A percentile compares a stretch with the other conserved stretches of the same genome.
Evolutionary conservation across 2,888 invertebrate genomes (phyloP).

Genomic region (Parnassius smintheus): DNA sequence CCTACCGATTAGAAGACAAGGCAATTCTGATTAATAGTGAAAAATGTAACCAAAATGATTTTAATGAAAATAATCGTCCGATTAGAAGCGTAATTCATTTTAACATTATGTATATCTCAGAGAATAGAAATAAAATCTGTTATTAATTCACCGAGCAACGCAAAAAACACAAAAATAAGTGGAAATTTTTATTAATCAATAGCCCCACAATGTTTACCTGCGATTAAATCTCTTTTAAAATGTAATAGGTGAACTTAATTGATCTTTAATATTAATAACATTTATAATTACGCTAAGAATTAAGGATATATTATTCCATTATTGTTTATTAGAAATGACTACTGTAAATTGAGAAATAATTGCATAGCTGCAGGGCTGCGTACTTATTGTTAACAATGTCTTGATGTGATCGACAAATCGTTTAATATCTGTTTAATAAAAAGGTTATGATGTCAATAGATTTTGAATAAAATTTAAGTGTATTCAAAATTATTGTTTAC

Average conservation of each 20-base stretch:
- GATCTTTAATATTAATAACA: background rate
- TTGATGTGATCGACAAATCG: constrained; percentile 1
- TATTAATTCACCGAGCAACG: background rate
- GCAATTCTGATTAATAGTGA: too few relatives aligned
- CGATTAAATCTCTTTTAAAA: background rate
- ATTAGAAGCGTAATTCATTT: constrained; percentile 19
- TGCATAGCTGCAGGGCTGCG: background rate
- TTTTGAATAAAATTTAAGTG: too few relatives aligned
- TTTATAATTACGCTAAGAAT: background rate
- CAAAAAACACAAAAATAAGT: background rate
- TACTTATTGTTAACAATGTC: background rate
- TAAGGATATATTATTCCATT: constrained; percentile 8
- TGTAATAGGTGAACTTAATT: background rate
- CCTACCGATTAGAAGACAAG: too few relatives aligned
- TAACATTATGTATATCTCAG: background rate
- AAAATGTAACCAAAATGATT: too few relatives aligned
- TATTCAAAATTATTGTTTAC: too few relatives aligned
- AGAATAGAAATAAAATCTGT: background rate
- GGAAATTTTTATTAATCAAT: background rate
- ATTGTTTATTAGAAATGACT: constrained; percentile 6
- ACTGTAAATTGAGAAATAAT: constrained; percentile 22
- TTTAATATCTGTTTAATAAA: constrained; percentile 8
- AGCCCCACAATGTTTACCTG: too few relatives aligned
- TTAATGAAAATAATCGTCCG: constrained; percentile 21
- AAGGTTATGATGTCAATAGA: too few relatives aligned